Conservation (phyloP, 1,140 invertebrate genomes). For the Coptotermes formosanus region DNA sequence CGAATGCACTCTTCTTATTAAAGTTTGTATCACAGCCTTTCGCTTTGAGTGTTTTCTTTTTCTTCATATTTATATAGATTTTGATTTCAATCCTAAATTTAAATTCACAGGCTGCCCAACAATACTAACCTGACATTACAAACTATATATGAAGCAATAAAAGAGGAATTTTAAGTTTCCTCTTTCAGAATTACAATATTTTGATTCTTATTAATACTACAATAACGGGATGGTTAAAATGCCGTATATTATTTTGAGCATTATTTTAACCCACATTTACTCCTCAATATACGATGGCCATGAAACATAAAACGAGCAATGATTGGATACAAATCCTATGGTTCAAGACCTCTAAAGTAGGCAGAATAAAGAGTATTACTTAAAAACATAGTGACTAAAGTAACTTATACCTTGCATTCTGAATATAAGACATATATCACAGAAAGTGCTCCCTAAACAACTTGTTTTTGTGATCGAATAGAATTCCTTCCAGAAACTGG, state of each 20-base stretch:
- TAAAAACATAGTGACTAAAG: no score
- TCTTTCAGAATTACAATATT: neutral
- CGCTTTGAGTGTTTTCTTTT: neutral
- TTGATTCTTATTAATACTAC: neutral
- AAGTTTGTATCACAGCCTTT: slow-evolving; percentile 3
- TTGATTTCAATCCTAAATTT: neutral
- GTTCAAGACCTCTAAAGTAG: no score
- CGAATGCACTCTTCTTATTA: neutral
- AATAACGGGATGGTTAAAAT: neutral
- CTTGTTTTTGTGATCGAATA: no score
- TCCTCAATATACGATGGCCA: no score
- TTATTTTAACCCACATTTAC: neutral
- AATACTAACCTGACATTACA: neutral
- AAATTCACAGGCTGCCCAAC: neutral
- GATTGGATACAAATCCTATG: no score
- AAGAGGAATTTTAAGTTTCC: neutral
- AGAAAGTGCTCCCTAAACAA: no score
- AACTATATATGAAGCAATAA: neutral
- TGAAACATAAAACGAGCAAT: no score
- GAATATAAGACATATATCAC: no score
- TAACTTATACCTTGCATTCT: no score
- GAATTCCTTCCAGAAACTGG: no score
- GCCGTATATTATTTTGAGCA: neutral
- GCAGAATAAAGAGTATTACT: no score
- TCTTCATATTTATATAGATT: neutral